Percentiles rank a stretch among this genome's conserved stretches.
phyloP scores from a whole-genome alignment of 1,140 invertebrate species.

The Bombus picipes region DNA sequence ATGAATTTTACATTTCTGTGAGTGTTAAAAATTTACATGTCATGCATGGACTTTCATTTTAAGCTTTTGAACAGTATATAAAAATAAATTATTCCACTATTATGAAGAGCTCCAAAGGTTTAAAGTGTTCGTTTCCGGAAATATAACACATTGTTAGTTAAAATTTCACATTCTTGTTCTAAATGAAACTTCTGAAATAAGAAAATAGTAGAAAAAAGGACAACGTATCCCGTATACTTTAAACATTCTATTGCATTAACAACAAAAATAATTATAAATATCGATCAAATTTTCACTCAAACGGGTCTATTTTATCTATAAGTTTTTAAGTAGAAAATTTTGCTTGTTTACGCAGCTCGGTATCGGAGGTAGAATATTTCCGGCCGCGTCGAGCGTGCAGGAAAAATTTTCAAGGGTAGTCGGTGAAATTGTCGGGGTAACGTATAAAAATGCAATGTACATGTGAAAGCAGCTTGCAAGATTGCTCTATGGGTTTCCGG shows the following conservation, averaged over 20 bases:
- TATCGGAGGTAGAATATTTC: background rate
- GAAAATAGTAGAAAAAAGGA: background rate
- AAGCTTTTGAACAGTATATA: background rate
- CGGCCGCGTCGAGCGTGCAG: rapidly evolving
- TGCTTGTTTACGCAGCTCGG: background rate
- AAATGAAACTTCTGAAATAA: background rate
- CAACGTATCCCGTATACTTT: background rate
- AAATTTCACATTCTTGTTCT: background rate
- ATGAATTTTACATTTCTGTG: background rate
- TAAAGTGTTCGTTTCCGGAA: background rate
- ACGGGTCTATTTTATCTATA: no score
- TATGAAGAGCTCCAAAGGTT: background rate
- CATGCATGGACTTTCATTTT: background rate
- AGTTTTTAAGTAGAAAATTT: background rate
- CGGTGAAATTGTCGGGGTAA: background rate
- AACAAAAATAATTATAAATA: background rate
- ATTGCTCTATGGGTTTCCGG: slow-evolving; percentile 53
- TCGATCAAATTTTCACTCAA: no score
- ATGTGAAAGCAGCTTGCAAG: slow-evolving; percentile 37
- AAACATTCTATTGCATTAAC: background rate
- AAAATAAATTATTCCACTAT: background rate
- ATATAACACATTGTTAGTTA: background rate
- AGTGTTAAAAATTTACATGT: background rate
- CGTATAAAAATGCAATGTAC: slow-evolving; percentile 32
- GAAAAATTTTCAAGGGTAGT: background rate